Percentiles rank a stretch among this genome's conserved stretches.
Conservation (phyloP, 2,797 vertebrate species). For the Pampus argenteus region DNA sequence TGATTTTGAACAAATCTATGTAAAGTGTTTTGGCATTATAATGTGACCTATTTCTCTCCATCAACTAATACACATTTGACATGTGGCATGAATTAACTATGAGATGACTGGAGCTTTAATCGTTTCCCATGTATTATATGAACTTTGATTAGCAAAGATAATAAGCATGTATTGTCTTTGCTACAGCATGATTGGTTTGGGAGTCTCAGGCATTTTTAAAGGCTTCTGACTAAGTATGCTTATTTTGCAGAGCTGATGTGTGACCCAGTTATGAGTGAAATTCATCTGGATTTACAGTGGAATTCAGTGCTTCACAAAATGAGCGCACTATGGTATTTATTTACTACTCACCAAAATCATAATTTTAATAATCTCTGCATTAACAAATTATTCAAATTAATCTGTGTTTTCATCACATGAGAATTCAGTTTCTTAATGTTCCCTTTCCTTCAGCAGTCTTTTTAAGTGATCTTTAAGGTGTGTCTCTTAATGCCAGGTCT, state of each 20-base stretch:
- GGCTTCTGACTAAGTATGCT: slow-evolving; percentile 42
- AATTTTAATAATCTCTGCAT: slow-evolving; percentile 39
- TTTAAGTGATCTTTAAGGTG: slow-evolving; percentile 56
- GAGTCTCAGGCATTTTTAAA: slow-evolving; percentile 47
- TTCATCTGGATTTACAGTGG: slow-evolving; percentile 40
- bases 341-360: slow-evolving; percentile 38
- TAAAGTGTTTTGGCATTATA: slow-evolving; percentile 40
- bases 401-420: slow-evolving; percentile 43
- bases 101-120: slow-evolving; percentile 55
- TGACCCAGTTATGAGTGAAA: slow-evolving; percentile 59
- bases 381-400: slow-evolving; percentile 33
- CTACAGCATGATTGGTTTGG: slow-evolving; percentile 40
- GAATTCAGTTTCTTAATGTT: slow-evolving; percentile 39
- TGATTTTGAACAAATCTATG: slow-evolving; percentile 33
- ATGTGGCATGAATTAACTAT: slow-evolving; percentile 50
- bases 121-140: slow-evolving; percentile 46
- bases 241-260: slow-evolving; percentile 58
- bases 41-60: slow-evolving; percentile 57
- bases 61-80: slow-evolving; percentile 51
- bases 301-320: slow-evolving; percentile 53
- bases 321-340: slow-evolving; percentile 44
- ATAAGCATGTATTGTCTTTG: slow-evolving; percentile 24
- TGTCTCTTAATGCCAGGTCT: slow-evolving; percentile 59
- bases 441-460: slow-evolving; percentile 30
- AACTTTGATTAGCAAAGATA: slow-evolving; percentile 52